Percentiles rank a stretch among this genome's conserved stretches.
Conservation (phyloP, 2,797 vertebrate species). For the Heliangelus exortis region DNA sequence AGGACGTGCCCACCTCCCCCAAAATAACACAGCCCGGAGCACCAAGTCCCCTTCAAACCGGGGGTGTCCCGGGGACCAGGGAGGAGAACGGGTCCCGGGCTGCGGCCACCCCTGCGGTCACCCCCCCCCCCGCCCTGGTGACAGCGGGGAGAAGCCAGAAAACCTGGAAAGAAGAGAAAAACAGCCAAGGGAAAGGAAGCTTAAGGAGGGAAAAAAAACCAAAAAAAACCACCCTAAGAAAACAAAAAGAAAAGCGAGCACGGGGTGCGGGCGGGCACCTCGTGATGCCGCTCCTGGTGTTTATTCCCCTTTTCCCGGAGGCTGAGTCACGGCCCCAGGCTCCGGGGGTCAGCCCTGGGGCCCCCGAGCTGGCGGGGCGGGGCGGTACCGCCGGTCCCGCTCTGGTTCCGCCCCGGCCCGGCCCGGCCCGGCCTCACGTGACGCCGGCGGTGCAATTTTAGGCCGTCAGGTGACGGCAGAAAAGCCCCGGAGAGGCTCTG, state of each 20-base stretch:
- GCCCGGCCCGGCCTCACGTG: constrained; percentile 31
- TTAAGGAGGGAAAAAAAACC: no score
- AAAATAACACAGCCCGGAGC: fast-evolving
- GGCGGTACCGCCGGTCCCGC: neutral
- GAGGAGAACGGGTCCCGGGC: neutral
- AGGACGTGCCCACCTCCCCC: neutral
- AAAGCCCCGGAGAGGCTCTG: neutral
- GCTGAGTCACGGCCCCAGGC: constrained; percentile 28
- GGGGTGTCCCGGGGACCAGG: neutral
- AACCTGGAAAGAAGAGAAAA: neutral
- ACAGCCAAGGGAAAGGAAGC: no score
- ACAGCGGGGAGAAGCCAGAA: neutral
- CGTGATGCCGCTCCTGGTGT: neutral
- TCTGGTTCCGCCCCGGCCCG: neutral
- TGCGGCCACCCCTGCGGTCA: neutral
- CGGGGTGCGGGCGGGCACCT: neutral
- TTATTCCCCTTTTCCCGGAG: neutral
- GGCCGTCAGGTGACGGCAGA: constrained; percentile 52
- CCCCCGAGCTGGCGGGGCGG: neutral
- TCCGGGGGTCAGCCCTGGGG: neutral
- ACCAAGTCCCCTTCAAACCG: no score
- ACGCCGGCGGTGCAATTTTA: constrained; percentile 22
- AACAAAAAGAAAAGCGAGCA: neutral
- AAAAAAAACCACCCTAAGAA: neutral
- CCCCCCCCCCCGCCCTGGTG: neutral